Conservation (phyloP, 2,797 vertebrate genomes). For the Mareca penelope region DNA sequence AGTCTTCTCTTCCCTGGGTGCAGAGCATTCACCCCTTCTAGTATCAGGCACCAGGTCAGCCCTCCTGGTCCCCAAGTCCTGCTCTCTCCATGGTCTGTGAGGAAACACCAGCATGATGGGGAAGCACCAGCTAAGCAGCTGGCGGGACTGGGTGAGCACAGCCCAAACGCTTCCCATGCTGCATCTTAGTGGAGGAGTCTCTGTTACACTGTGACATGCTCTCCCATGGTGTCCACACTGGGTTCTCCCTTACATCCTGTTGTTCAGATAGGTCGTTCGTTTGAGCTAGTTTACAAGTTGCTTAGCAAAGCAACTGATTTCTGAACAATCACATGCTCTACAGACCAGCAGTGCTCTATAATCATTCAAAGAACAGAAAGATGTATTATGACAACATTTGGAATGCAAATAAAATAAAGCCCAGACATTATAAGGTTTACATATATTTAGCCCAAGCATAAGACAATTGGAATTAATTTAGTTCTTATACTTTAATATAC, state of each 20-base stretch:
- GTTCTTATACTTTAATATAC: neutral
- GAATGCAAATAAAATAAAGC: neutral
- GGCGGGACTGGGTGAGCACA: neutral
- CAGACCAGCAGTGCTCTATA: neutral
- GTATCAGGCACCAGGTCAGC: neutral
- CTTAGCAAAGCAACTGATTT: neutral
- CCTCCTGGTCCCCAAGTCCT: neutral
- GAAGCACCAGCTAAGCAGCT: neutral
- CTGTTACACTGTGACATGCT: neutral
- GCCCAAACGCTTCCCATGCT: neutral
- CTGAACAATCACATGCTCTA: neutral
- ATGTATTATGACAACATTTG: neutral
- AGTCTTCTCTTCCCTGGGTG: neutral
- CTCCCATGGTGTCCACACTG: neutral
- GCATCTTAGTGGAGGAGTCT: neutral
- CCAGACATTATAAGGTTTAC: neutral
- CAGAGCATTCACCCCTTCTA: neutral
- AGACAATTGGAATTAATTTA: slow-evolving; percentile 1
- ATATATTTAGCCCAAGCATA: neutral
- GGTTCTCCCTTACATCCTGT: neutral
- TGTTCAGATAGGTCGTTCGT: neutral
- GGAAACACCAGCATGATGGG: neutral
- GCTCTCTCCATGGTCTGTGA: neutral
- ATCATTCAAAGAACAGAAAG: neutral
- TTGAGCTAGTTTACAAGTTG: neutral